phyloP scores from a whole-genome alignment of 1,140 invertebrate genomes.

The Drosophila watanabei region DNA sequence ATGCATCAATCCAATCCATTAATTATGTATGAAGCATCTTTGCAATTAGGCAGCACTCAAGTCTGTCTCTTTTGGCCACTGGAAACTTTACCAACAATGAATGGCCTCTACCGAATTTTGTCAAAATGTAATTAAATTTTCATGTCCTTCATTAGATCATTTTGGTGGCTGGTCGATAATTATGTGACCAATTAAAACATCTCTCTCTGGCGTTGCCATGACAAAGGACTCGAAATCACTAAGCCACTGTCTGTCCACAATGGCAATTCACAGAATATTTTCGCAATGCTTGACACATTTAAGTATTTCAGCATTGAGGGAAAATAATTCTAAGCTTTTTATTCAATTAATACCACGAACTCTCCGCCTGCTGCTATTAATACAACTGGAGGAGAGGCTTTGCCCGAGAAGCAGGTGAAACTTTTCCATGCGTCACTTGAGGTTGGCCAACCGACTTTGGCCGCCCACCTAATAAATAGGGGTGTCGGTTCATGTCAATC shows the following conservation, averaged over 20 bases:
- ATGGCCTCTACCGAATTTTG: not conserved
- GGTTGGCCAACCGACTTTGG: not conserved
- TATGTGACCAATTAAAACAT: constrained; percentile 36
- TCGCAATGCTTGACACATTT: constrained; percentile 11
- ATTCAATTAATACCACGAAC: not conserved
- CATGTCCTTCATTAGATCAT: constrained; percentile 12
- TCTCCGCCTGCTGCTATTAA: not conserved
- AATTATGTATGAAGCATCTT: not conserved
- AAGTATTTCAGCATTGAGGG: not conserved
- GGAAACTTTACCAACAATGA: not conserved
- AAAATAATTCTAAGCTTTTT: constrained; percentile 3
- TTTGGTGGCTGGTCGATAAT: constrained; percentile 23
- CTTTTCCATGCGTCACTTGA: constrained; percentile 9
- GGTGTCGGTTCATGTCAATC: constrained; percentile 20
- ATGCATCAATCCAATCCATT: not conserved
- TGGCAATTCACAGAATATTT: constrained; percentile 14
- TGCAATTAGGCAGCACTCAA: constrained; percentile 3
- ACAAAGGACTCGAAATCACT: constrained; percentile 7
- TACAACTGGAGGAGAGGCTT: constrained; percentile 2
- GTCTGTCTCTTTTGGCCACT: not conserved
- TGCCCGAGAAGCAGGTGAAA: not conserved
- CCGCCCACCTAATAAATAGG: constrained; percentile 13
- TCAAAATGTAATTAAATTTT: constrained; percentile 32
- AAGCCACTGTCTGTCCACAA: constrained; percentile 16
- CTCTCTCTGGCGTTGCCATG: constrained; percentile 22